These are phyloP conservation scores for Leptinotarsa undecemlineata DNA, from an alignment of 1,140 invertebrate species.

Conservation along the genomic window DNA sequence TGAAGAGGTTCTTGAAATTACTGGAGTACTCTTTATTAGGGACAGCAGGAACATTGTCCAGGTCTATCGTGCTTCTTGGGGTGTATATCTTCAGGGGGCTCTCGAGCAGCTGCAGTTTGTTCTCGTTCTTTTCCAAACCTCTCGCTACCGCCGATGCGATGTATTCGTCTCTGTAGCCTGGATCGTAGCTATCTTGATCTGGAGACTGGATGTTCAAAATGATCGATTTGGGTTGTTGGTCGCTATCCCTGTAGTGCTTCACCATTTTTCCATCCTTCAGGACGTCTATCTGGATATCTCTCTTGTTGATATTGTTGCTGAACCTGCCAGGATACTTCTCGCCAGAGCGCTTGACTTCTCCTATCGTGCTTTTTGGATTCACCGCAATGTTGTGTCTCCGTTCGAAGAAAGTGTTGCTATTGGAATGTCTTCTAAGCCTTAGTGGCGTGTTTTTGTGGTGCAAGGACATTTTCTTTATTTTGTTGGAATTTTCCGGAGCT, in stretches of 20 bases:
- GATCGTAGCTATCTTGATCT: not conserved
- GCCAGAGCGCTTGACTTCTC: constrained; percentile 10
- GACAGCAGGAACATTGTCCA: not conserved
- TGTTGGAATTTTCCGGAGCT: not conserved
- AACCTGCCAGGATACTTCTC: constrained; percentile 16
- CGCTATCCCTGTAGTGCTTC: constrained; percentile 8
- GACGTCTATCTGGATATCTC: constrained; percentile 26
- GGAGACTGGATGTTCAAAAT: constrained; percentile 7
- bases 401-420: constrained; percentile 5
- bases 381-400: not conserved
- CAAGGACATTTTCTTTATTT: not conserved
- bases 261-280: constrained; percentile 17
- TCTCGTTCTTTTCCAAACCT: not conserved
- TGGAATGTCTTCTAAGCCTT: constrained; percentile 8
- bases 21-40: constrained; percentile 4
- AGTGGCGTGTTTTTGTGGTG: not conserved
- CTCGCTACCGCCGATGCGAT: not conserved
- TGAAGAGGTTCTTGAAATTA: constrained; percentile 22
- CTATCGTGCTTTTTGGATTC: constrained; percentile 7
- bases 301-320: constrained; percentile 8
- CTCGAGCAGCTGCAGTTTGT: not conserved
- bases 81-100: not conserved
- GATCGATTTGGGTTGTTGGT: constrained; percentile 18
- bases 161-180: not conserved
- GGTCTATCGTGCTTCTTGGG: not conserved